Evolutionary conservation across 2,113 vertebrate species (phyloP).

Genomic region (Pipra filicauda): DNA sequence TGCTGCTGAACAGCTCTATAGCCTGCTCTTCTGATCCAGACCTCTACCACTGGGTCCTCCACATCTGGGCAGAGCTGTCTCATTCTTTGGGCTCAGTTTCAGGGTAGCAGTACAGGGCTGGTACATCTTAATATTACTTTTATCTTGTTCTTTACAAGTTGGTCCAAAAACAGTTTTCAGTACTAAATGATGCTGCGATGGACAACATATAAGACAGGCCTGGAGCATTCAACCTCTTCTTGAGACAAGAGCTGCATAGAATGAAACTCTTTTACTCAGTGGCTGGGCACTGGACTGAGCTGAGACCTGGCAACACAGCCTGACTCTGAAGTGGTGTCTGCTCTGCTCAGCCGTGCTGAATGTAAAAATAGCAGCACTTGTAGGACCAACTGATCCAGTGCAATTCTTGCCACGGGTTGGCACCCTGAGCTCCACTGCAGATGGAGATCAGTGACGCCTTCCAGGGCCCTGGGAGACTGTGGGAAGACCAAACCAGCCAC

Average conservation of each 20-base stretch:
- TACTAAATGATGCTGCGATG: rapidly evolving
- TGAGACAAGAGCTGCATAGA: neutral
- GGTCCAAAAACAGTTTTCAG: neutral
- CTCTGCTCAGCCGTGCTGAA: neutral
- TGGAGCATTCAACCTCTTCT: neutral
- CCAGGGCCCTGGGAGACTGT: neutral
- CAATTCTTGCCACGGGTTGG: neutral
- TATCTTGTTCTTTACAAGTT: neutral
- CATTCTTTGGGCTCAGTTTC: neutral
- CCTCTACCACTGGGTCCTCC: neutral
- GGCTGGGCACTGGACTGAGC: neutral
- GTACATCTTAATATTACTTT: neutral
- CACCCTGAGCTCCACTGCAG: neutral
- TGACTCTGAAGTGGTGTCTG: neutral
- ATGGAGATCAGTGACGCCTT: neutral
- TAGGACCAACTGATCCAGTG: neutral
- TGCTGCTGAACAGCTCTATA: neutral
- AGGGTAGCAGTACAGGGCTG: neutral
- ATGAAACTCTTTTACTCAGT: neutral
- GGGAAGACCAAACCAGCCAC: neutral
- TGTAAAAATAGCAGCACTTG: rapidly evolving
- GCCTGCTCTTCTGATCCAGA: neutral
- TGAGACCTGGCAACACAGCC: neutral
- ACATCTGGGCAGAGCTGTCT: neutral
- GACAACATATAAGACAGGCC: neutral